These are phyloP conservation scores for Neolamprologus tretocephalus DNA, from an alignment of 2,113 vertebrate species.

Conservation along the genomic window DNA sequence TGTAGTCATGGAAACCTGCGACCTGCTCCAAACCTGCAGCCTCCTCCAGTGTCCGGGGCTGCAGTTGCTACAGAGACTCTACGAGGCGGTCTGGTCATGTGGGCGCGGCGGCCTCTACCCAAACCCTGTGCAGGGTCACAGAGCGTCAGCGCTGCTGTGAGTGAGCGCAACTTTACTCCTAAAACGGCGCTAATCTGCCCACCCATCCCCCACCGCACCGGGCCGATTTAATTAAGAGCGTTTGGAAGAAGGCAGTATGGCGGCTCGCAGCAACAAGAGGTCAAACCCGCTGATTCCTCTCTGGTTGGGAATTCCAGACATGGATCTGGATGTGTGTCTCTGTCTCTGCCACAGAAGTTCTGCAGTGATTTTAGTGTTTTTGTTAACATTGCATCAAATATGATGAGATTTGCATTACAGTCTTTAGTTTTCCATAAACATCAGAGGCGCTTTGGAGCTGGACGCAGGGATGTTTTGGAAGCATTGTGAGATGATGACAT, in stretches of 20 bases:
- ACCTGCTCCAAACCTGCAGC: neutral
- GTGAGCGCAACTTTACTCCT: neutral
- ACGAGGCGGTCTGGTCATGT: neutral
- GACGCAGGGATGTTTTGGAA: neutral
- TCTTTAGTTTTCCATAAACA: neutral
- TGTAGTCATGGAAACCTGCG: neutral
- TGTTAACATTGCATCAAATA: neutral
- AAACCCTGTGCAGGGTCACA: neutral
- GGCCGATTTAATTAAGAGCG: neutral
- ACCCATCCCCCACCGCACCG: neutral
- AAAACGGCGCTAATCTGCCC: neutral
- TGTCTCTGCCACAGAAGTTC: neutral
- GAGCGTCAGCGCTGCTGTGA: neutral
- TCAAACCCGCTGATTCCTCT: neutral
- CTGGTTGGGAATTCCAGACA: neutral
- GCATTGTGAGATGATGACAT: neutral
- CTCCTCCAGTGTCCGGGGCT: neutral
- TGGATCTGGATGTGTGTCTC: neutral
- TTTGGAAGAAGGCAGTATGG: neutral
- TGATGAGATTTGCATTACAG: neutral
- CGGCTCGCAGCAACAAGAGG: neutral
- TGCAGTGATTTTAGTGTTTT: too few species aligned
- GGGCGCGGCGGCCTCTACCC: neutral
- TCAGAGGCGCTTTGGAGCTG: neutral
- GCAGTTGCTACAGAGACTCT: slow-evolving; percentile 5